A percentile compares a stretch with the other conserved stretches of the same genome.
Evolutionary conservation across 2,113 vertebrate genomes (phyloP).

Genomic region (Delphinus delphis): DNA sequence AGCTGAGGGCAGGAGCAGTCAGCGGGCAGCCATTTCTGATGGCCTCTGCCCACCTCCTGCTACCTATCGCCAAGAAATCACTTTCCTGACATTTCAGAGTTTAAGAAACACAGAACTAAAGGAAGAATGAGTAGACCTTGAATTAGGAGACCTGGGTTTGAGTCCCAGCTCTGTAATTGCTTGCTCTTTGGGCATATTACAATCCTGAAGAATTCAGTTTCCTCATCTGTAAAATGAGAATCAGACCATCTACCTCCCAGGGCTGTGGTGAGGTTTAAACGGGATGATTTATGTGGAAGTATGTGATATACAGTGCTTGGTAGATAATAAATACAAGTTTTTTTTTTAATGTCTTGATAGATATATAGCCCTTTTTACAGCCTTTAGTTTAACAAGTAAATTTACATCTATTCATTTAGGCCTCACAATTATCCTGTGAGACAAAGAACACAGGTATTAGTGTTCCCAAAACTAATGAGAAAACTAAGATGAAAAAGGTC

Average conservation of each 20-base stretch:
- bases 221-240: neutral
- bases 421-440: neutral
- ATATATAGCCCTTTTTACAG: neutral
- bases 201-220: neutral
- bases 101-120: neutral
- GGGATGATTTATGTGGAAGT: neutral
- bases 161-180: neutral
- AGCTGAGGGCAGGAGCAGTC: neutral
- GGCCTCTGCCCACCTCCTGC: neutral
- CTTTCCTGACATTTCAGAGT: neutral
- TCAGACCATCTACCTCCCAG: neutral
- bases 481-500: neutral
- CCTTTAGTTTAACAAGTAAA: neutral
- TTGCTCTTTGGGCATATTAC: neutral
- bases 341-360: neutral
- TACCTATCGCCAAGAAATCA: neutral
- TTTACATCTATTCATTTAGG: neutral
- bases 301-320: neutral
- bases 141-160: neutral
- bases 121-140: neutral
- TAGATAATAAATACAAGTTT: neutral
- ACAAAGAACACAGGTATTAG: neutral
- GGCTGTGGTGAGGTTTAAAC: neutral
- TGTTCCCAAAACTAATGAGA: neutral
- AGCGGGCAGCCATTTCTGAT: neutral